phyloP scores from a whole-genome alignment of 2,797 vertebrate genomes.

The Potorous gilbertii region DNA sequence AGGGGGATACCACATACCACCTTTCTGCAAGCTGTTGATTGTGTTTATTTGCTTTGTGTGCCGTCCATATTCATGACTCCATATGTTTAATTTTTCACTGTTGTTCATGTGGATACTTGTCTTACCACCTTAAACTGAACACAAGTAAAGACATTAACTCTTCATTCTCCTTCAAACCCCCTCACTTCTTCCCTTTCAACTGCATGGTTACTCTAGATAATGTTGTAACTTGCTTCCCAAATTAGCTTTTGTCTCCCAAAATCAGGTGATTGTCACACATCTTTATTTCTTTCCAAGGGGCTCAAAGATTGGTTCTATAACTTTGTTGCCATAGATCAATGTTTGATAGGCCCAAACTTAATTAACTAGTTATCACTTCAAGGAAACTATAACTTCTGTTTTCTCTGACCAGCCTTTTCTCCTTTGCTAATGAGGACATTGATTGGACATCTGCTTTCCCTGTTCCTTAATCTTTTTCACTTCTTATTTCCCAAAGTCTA shows the following conservation, averaged over 20 bases:
- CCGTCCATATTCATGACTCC: constrained; percentile 69
- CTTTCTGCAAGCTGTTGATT: constrained; percentile 60
- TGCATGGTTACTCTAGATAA: constrained; percentile 38
- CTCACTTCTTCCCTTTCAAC: constrained; percentile 33
- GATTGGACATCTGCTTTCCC: constrained; percentile 59
- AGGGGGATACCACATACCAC: constrained; percentile 49
- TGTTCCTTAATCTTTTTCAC: constrained; percentile 18
- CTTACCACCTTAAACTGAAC: constrained; percentile 68
- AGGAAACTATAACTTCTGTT: constrained; percentile 58
- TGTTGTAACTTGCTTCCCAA: constrained; percentile 58
- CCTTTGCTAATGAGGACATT: constrained; percentile 52
- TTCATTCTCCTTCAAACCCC: constrained; percentile 49
- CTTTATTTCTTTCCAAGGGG: constrained; percentile 64
- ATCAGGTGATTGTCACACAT: constrained; percentile 49
- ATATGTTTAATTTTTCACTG: constrained; percentile 62
- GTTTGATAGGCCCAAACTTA: constrained; percentile 16
- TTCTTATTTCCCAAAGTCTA: constrained; percentile 52
- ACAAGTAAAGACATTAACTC: constrained; percentile 67
- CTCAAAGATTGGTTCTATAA: constrained; percentile 49
- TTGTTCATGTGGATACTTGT: constrained; percentile 64
- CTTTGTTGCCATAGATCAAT: constrained; percentile 57
- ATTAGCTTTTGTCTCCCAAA: constrained; percentile 57
- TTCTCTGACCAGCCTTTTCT: constrained; percentile 36
- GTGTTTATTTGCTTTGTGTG: constrained; percentile 69
- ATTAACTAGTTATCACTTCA: constrained; percentile 46